Conservation (phyloP, 2,113 vertebrate genomes). For the Ochotona princeps region DNA sequence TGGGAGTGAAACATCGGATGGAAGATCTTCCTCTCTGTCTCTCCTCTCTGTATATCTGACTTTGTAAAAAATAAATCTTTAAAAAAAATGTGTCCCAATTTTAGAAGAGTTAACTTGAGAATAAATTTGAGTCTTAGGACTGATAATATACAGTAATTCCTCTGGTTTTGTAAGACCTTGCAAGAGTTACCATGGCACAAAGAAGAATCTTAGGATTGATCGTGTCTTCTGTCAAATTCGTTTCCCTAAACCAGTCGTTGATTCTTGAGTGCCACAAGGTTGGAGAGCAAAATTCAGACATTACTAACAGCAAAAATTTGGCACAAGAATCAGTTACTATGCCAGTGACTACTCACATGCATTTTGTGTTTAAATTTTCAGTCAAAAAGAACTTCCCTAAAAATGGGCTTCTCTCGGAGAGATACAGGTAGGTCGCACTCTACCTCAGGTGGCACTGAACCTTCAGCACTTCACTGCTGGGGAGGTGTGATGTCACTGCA, state of each 20-base stretch:
- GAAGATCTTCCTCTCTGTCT: no score
- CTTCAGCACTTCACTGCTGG: background rate
- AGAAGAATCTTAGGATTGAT: conserved; percentile 39
- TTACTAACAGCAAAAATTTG: background rate
- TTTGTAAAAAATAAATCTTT: no score
- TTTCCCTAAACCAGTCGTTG: conserved; percentile 3
- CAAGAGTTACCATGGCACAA: background rate
- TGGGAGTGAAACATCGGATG: no score
- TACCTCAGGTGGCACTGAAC: background rate
- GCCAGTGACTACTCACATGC: background rate
- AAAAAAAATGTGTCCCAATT: conserved; percentile 34
- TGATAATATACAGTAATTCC: background rate
- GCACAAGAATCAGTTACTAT: background rate
- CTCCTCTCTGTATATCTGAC: no score
- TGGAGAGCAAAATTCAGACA: conserved; percentile 1
- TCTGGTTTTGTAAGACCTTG: background rate
- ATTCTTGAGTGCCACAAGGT: background rate
- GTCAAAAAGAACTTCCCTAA: conserved; percentile 6
- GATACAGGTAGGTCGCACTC: background rate
- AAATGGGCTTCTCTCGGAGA: conserved; percentile 22
- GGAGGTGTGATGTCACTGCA: background rate
- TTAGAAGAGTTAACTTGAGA: conserved; percentile 45
- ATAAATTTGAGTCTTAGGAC: conserved; percentile 10
- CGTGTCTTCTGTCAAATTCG: conserved; percentile 47
- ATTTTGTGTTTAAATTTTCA: conserved; percentile 33